Conservation (phyloP, 2,113 vertebrate species). For the Xenopus laevis region DNA sequence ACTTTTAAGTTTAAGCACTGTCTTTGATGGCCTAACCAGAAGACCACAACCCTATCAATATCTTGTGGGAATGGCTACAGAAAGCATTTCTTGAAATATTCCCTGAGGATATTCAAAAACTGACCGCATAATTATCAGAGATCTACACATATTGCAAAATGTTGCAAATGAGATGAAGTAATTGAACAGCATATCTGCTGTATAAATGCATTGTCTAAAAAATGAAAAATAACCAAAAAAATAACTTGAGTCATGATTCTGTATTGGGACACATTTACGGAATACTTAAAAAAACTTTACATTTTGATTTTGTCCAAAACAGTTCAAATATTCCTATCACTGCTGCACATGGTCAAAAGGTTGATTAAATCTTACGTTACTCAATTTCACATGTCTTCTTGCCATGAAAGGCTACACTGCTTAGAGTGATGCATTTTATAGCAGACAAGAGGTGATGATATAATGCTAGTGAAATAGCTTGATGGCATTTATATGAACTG, state of each 20-base stretch:
- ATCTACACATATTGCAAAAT: too few species aligned
- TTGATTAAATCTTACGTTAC: slow-evolving; percentile 2
- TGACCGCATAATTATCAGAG: too few species aligned
- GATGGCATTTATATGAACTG: slow-evolving; percentile 28
- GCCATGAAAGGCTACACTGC: neutral
- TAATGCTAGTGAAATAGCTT: slow-evolving; percentile 11
- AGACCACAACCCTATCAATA: too few species aligned
- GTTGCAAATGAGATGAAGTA: too few species aligned
- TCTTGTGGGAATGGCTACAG: too few species aligned
- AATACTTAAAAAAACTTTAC: neutral
- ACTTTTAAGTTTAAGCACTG: too few species aligned
- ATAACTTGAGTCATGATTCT: neutral
- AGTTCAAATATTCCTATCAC: neutral
- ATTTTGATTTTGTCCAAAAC: neutral
- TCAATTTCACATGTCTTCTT: neutral
- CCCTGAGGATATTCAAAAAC: too few species aligned
- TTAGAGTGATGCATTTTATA: slow-evolving; percentile 15
- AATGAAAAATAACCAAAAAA: too few species aligned
- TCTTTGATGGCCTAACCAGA: too few species aligned
- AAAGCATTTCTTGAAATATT: too few species aligned
- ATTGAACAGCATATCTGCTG: too few species aligned
- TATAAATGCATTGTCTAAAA: too few species aligned
- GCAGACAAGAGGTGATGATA: slow-evolving; percentile 9
- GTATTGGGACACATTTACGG: neutral
- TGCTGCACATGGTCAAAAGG: slow-evolving; percentile 5